These are phyloP conservation scores for Morus bassanus DNA, from an alignment of 2,797 vertebrate genomes.

Conservation along the genomic window DNA sequence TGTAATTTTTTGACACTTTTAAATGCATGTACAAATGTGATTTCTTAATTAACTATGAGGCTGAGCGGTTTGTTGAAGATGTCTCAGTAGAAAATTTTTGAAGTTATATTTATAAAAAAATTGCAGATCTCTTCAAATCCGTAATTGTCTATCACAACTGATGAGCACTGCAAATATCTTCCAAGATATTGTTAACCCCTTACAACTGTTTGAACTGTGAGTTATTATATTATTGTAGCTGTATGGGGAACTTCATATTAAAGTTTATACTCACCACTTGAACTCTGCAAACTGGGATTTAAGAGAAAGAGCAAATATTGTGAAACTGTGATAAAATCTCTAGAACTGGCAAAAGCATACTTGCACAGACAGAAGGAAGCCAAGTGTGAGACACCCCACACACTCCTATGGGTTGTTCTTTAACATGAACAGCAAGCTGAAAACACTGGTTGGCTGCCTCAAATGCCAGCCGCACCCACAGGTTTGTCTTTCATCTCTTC, in stretches of 20 bases:
- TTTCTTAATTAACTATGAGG: constrained; percentile 8
- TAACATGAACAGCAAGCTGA: not conserved
- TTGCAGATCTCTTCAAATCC: not conserved
- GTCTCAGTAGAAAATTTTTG: not conserved
- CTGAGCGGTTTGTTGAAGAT: not conserved
- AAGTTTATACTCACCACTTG: not conserved
- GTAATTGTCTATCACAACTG: not conserved
- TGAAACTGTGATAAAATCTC: not conserved
- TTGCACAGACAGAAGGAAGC: not conserved
- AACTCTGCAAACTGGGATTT: not conserved
- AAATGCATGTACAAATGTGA: not conserved
- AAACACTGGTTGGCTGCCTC: not conserved
- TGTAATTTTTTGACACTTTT: not conserved
- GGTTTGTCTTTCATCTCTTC: not conserved
- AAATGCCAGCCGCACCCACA: not conserved
- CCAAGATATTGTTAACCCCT: not conserved
- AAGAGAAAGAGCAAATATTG: not conserved
- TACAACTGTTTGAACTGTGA: not conserved
- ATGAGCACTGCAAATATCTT: not conserved
- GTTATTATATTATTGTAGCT: not conserved
- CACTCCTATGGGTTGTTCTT: not conserved
- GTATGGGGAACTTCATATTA: not conserved
- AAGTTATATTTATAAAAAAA: not conserved
- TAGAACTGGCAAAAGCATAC: not conserved
- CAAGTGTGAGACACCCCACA: not conserved